Percentiles rank a stretch among this genome's conserved stretches.
Conservation (phyloP, 1,140 invertebrate species). For the Antheraea mylitta region DNA sequence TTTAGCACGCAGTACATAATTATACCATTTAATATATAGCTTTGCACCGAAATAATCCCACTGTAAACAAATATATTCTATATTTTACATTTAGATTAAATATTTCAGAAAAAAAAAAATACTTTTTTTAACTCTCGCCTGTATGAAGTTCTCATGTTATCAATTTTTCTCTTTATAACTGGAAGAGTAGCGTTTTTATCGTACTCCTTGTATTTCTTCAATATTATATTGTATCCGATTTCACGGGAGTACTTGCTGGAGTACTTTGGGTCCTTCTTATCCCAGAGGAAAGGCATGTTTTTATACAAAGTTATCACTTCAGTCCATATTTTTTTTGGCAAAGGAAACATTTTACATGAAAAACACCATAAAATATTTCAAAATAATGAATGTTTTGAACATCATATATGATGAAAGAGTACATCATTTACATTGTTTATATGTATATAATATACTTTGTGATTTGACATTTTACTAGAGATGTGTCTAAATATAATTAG, state of each 20-base stretch:
- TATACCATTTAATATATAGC: too few species aligned
- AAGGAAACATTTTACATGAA: neutral
- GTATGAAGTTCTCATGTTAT: slow-evolving; percentile 23
- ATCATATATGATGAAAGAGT: too few species aligned
- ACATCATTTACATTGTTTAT: too few species aligned
- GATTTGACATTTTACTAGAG: too few species aligned
- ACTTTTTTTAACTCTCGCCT: slow-evolving; percentile 23
- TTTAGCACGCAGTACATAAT: too few species aligned
- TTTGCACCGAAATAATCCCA: neutral
- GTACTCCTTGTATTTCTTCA: slow-evolving; percentile 21
- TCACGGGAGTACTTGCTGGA: slow-evolving; percentile 6
- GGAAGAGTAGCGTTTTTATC: slow-evolving; percentile 14
- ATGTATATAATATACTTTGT: too few species aligned
- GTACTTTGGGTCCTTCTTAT: slow-evolving; percentile 21
- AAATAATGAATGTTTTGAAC: too few species aligned
- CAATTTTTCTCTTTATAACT: slow-evolving; percentile 23
- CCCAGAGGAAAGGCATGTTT: slow-evolving; percentile 26
- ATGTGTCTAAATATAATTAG: too few species aligned
- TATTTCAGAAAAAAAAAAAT: too few species aligned
- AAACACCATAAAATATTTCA: too few species aligned
- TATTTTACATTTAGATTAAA: too few species aligned
- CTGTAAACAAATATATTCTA: neutral
- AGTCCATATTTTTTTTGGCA: slow-evolving; percentile 16
- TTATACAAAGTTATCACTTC: slow-evolving; percentile 28
- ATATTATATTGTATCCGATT: slow-evolving; percentile 15